phyloP scores from a whole-genome alignment of 2,888 invertebrate genomes.

The Acrocera orbiculus region DNA sequence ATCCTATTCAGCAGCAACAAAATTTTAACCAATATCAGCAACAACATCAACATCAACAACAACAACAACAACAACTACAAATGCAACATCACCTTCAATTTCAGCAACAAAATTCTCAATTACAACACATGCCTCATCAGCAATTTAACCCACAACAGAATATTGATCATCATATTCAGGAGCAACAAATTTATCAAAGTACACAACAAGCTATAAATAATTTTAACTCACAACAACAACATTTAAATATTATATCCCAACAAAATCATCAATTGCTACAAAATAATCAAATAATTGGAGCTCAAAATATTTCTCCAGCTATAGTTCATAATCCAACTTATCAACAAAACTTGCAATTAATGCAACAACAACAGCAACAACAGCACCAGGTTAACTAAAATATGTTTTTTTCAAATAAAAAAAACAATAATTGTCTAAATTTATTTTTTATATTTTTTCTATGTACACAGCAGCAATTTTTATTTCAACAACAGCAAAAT shows the following conservation, averaged over 20 bases:
- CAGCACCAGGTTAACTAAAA: not conserved
- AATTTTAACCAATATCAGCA: not conserved
- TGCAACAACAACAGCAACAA: slow-evolving; percentile 1
- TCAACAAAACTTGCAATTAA: too few species aligned
- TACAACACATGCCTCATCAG: not conserved
- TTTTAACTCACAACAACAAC: not conserved
- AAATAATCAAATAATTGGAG: too few species aligned
- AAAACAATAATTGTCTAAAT: too few species aligned
- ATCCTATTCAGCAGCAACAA: not conserved
- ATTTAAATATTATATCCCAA: not conserved
- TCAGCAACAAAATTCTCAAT: slow-evolving; percentile 9
- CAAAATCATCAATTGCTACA: not conserved
- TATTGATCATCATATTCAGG: not conserved
- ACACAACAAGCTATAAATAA: not conserved
- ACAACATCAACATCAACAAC: not conserved
- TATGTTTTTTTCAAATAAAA: too few species aligned
- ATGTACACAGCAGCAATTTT: not conserved
- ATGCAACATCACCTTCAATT: not conserved
- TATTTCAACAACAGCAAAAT: slow-evolving; percentile 3
- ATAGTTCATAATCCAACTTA: too few species aligned
- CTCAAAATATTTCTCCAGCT: too few species aligned
- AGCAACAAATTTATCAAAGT: not conserved
- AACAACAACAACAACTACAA: slow-evolving; percentile 1
- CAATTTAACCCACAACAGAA: not conserved
- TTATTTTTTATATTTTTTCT: too few species aligned